Conservation (phyloP, 2,797 vertebrate species). For the Alouatta caraya region DNA sequence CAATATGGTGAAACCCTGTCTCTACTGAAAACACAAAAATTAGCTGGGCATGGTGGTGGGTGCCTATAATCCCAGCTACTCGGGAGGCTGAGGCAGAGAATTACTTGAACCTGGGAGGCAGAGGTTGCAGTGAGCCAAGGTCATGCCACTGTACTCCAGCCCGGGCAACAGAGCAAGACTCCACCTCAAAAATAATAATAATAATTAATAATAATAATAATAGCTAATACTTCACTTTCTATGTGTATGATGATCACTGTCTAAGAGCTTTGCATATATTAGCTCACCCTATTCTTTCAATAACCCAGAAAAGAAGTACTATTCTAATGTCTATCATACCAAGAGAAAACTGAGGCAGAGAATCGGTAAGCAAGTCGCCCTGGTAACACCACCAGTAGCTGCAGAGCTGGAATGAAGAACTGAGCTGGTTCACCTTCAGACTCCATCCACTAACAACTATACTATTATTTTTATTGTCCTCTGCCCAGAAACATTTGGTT, state of each 20-base stretch:
- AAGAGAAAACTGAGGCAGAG: neutral
- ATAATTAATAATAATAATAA: neutral
- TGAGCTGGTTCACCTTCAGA: neutral
- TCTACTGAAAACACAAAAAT: no score
- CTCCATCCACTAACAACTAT: neutral
- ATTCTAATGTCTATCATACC: neutral
- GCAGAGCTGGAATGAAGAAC: neutral
- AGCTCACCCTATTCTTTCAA: neutral
- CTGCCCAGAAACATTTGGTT: neutral
- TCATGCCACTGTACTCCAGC: no score
- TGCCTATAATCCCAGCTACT: no score
- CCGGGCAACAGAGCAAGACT: no score
- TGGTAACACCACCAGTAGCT: neutral
- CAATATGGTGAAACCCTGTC: no score
- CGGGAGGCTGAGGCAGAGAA: no score
- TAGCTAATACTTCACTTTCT: neutral
- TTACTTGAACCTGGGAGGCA: no score
- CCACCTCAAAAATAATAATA: no score
- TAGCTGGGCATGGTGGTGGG: no score
- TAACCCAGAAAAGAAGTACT: neutral
- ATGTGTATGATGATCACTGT: neutral
- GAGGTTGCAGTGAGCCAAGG: no score
- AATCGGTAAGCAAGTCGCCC: neutral
- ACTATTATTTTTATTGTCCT: neutral
- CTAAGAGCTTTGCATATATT: neutral